These are phyloP conservation scores for Syngnathus acus DNA, from an alignment of 2,797 vertebrate genomes.

Conservation along the genomic window DNA sequence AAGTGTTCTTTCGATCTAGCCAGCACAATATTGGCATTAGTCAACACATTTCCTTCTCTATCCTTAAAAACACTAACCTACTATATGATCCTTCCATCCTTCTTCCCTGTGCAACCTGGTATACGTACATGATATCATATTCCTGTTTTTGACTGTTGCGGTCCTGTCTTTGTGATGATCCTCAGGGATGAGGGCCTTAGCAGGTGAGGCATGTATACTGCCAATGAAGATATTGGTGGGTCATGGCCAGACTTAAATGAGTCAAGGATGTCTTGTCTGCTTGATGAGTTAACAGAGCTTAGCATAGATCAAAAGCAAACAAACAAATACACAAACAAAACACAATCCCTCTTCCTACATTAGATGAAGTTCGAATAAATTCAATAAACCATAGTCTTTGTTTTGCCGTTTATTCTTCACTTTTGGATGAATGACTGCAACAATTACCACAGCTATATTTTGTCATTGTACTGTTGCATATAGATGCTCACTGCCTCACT, in stretches of 20 bases:
- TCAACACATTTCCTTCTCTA: too few relatives aligned
- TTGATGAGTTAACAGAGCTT: constrained; percentile 7
- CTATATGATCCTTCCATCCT: too few relatives aligned
- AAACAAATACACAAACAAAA: neutral
- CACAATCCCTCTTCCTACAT: neutral
- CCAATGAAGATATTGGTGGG: constrained; percentile 13
- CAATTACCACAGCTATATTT: neutral
- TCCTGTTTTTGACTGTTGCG: too few relatives aligned
- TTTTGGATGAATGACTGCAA: neutral
- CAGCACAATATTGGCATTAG: too few relatives aligned
- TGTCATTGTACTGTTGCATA: neutral
- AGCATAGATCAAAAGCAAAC: neutral
- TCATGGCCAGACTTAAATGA: constrained; percentile 26
- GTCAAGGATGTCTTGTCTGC: constrained; percentile 24
- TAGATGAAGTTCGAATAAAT: neutral
- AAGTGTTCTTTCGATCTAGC: too few relatives aligned
- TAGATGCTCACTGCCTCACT: neutral
- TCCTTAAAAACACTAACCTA: too few relatives aligned
- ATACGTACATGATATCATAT: too few relatives aligned
- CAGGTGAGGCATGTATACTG: constrained; percentile 11
- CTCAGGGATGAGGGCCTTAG: constrained; percentile 23
- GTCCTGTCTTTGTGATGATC: too few relatives aligned
- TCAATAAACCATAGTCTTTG: neutral
- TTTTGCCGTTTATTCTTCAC: neutral
- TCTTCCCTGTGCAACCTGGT: too few relatives aligned